Evolutionary conservation across 2,113 vertebrate genomes (phyloP), one percentile per base, ranked within the genome.

Genomic region (Hoplias malabaricus): DNA sequence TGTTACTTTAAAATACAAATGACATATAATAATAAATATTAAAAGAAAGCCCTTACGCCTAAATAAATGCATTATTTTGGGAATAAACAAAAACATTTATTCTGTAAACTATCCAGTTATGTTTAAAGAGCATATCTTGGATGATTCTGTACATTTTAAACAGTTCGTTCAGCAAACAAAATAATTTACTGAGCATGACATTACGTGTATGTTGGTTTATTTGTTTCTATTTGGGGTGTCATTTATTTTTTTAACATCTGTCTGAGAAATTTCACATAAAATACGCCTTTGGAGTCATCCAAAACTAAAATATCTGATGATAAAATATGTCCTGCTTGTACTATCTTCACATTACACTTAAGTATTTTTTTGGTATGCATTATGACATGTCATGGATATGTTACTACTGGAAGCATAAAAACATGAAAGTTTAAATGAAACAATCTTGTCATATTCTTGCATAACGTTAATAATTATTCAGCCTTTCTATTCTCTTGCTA

Each of bases 1-100:
- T 38, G n/a, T n/a, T n/a, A 57, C 54, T 59, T 43, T 73, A 73
- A 16, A 16, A 34, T 40, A 62, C 1, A 2, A 1, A 50, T 50
- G n/a, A n/a, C 27, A 61, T 59, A 69, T 16, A 70, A 3, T 50
- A 63, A 40, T 21, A 31, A 57, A 48, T 69, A 77, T 43, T 54
- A 69, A 77, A 40, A 63, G 46, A 56, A 76, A 76, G 73, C 73
- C 63, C 73, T 76, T 76, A 68, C 68, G 34, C 40, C 14, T 23
- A 76, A 76, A 4, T 42, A 38, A 75, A 16, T 43, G 29, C 38
- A 19, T 66, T 66, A 0, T 36, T 34, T 63, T 36, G 59, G 31
- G 16, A 36, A 29, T 48, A 31, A 25, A 12, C 21, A 16, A 63
- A 36, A 38, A 65, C 46, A 36, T 8, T 1, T 4, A 21, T 25